Conservation (phyloP, 2,113 vertebrate genomes). For the Embiotoca jacksoni region DNA sequence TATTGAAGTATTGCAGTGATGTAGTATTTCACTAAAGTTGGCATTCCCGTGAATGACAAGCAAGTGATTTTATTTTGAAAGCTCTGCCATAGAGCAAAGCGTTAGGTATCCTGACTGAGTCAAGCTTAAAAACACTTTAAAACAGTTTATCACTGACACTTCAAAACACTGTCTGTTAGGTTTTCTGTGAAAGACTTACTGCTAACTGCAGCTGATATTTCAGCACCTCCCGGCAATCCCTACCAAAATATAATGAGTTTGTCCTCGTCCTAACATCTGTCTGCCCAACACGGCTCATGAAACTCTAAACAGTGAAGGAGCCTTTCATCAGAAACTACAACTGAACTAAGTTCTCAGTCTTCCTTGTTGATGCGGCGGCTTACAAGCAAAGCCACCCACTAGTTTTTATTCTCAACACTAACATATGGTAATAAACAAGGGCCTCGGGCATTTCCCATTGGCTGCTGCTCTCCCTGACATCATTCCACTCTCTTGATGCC, state of each 20-base stretch:
- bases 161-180: too few relatives aligned
- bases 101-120: too few relatives aligned
- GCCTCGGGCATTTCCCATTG: slow-evolving; percentile 73
- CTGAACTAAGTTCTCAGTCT: slow-evolving; percentile 37
- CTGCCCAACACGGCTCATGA: background rate
- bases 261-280: background rate
- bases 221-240: too few relatives aligned
- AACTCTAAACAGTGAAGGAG: background rate
- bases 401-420: slow-evolving; percentile 64
- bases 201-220: too few relatives aligned
- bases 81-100: too few relatives aligned
- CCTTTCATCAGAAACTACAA: slow-evolving; percentile 27
- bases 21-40: background rate
- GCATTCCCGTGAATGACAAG: background rate
- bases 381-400: slow-evolving; percentile 50
- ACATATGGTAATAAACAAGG: slow-evolving; percentile 77
- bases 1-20: background rate
- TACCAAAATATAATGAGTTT: too few relatives aligned
- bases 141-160: too few relatives aligned
- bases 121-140: too few relatives aligned
- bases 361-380: slow-evolving; percentile 48
- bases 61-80: background rate
- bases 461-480: slow-evolving; percentile 69
- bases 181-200: too few relatives aligned
- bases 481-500: slow-evolving; percentile 59